Base-by-base conservation (phyloP, 2,113 vertebrate genomes). In the Sorex araneus region DNA sequence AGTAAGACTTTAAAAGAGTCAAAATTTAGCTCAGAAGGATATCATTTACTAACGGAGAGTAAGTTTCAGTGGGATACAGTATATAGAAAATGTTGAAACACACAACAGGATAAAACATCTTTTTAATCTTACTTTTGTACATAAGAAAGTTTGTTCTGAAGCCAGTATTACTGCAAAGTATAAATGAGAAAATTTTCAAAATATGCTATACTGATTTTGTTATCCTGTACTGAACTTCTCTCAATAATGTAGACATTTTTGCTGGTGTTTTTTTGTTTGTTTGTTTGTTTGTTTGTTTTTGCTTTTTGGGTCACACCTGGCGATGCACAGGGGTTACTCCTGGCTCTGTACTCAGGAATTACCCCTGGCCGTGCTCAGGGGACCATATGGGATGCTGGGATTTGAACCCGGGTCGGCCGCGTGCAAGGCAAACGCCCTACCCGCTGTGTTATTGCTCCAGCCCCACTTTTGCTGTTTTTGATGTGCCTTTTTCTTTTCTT, bases 21-120 rank as follows among this genome's bases (percentile, higher is more conserved):
- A 57, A 27, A 93, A 28, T 88, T 50, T 23, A n/a, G 28, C 15
- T 81, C 34, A 80, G 75, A 64, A 83, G 93, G 76, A 30, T 43
- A 4, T 8, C 8, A 45, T 7, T 40, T 34, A 78, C 25, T 8
- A 78, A 89, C 45, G 1, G 2, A 36, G 84, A 81, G 47, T 18
- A 40, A 18, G n/a, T 82, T 86, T 84, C 8, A 0, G 13, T 74
- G 9, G 11, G 16, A 27, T 74, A 88, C 23, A 63, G 66, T 7
- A 43, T 8, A 54, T 15, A 84, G 36, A 75, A 69, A 16, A 82
- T 7, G 36, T 13, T 5, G 71, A 8, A 19, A 67, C 0, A 25
- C 0, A 91, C 5, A 13, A 63, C 1, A 40, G 3, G 8, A 40
- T 40, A 63, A 75, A 94, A 27, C 30, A 64, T 0, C 4, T 25